Evolutionary conservation across 2,113 vertebrate species (phyloP).

Genomic region (Vulpes ferrilata): DNA sequence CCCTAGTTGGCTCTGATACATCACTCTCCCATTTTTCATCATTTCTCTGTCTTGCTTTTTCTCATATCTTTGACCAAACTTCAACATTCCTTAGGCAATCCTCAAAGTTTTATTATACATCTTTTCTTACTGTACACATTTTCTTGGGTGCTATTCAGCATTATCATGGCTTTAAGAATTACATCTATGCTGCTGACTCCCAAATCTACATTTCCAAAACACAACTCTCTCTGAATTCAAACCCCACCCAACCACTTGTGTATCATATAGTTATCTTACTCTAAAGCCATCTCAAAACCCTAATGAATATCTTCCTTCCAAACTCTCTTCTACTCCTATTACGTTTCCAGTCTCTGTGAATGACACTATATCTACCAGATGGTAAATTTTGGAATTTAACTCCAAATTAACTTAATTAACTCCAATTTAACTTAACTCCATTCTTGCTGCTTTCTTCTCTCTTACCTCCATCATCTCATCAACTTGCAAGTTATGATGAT

Average conservation of each 20-base stretch:
- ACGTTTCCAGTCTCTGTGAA: not conserved
- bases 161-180: constrained; percentile 22
- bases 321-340: not conserved
- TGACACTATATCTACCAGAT: not conserved
- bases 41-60: not conserved
- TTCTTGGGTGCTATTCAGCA: not conserved
- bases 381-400: constrained; percentile 15
- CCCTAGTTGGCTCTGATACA: not conserved
- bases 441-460: not conserved
- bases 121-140: not conserved
- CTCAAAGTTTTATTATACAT: not conserved
- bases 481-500: not conserved
- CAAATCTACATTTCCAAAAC: not conserved
- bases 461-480: not conserved
- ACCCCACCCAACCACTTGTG: not conserved
- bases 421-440: not conserved
- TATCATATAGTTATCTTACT: not conserved
- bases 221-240: not conserved
- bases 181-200: not conserved
- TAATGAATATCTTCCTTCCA: not conserved
- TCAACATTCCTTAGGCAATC: not conserved
- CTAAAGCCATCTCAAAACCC: not conserved
- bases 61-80: not conserved
- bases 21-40: not conserved
- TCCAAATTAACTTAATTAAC: no score